A percentile compares a stretch with the other conserved stretches of the same genome.
Conservation (phyloP, 30 jellyfish, hydroid and myxozoan species). For the Phacellophora camtschatica region DNA sequence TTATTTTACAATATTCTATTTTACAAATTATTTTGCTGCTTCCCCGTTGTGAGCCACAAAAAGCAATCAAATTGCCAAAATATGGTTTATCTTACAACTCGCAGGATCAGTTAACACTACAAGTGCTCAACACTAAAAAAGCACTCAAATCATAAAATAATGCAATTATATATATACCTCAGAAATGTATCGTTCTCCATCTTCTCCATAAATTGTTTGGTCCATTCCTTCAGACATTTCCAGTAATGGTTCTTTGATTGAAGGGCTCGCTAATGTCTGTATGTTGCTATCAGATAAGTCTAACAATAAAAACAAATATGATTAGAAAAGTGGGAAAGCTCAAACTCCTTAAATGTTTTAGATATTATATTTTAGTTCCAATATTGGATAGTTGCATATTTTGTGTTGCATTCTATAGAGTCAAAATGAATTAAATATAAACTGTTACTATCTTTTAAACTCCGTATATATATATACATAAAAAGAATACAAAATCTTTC, state of each 20-base stretch:
- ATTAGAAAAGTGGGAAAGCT: neutral
- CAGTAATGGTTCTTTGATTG: neutral
- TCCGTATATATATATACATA: too few species aligned
- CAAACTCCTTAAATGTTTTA: neutral
- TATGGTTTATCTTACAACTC: too few species aligned
- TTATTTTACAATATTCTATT: too few species aligned
- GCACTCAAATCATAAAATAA: neutral
- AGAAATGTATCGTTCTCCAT: slow-evolving; percentile 63
- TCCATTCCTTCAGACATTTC: slow-evolving; percentile 55
- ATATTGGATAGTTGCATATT: neutral
- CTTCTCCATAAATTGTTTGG: slow-evolving; percentile 48
- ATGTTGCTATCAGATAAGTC: slow-evolving; percentile 26
- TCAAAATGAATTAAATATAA: too few species aligned
- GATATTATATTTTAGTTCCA: neutral
- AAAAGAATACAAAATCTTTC: too few species aligned
- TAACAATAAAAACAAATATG: neutral
- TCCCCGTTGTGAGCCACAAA: too few species aligned
- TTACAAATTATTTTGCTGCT: too few species aligned
- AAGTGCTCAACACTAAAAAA: neutral
- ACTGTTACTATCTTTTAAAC: too few species aligned
- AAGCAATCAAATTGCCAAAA: too few species aligned
- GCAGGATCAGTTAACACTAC: too few species aligned
- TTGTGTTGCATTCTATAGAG: too few species aligned
- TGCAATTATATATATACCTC: slow-evolving; percentile 48
- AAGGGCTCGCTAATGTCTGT: neutral